Conservation (phyloP, 2,797 vertebrate genomes). For the Neosilurus hyrtlii region DNA sequence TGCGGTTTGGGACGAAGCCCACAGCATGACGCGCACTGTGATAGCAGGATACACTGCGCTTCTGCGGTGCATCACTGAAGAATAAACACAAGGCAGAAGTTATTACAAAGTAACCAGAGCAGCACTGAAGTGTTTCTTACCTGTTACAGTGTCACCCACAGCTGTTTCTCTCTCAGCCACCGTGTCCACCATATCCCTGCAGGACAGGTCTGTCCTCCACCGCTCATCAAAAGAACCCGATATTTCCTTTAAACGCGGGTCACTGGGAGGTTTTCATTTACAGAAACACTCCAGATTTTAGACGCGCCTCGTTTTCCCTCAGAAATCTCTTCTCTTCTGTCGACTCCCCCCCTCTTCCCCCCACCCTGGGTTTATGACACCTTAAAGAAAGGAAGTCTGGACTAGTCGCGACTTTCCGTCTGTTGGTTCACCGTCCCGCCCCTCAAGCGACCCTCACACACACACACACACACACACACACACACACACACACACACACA, state of each 20-base stretch:
- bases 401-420: constrained; percentile 57
- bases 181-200: constrained; percentile 59
- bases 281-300: not conserved
- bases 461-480: not conserved
- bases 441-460: constrained; percentile 55
- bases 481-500: too few relatives aligned
- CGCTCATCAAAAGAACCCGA: not conserved
- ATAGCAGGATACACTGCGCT: not conserved
- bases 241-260: not conserved
- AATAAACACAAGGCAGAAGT: not conserved
- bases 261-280: not conserved
- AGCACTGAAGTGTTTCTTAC: constrained; percentile 54
- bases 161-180: constrained; percentile 68
- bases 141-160: constrained; percentile 64
- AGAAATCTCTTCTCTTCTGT: not conserved
- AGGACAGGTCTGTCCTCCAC: not conserved
- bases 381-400: constrained; percentile 62
- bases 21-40: not conserved
- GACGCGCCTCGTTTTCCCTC: not conserved
- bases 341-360: not conserved
- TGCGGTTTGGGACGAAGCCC: constrained; percentile 12
- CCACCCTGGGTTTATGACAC: constrained; percentile 37
- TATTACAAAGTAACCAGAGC: not conserved
- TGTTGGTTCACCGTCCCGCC: constrained; percentile 61
- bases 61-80: not conserved